A percentile compares a stretch with the other conserved stretches of the same genome.
phyloP scores from a whole-genome alignment of 2,797 vertebrate genomes.

The Pipistrellus kuhlii region DNA sequence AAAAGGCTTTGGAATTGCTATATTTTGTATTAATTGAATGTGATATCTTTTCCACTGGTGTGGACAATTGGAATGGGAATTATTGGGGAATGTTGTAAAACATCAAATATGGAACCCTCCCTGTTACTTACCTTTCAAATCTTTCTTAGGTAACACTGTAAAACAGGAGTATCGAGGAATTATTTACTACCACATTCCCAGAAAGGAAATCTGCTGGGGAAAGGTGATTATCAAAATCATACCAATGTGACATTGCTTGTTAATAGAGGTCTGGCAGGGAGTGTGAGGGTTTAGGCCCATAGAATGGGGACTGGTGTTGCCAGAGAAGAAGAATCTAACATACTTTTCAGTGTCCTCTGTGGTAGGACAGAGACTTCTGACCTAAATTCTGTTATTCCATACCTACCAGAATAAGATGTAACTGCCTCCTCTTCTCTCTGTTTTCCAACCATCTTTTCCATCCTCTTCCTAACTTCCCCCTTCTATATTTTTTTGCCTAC shows the following conservation, averaged over 20 bases:
- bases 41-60: background rate
- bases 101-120: background rate
- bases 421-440: background rate
- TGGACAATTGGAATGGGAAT: background rate
- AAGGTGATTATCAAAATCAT: slow-evolving; percentile 88
- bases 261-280: background rate
- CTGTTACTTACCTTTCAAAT: slow-evolving; percentile 42
- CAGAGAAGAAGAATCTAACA: background rate
- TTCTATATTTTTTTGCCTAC: background rate
- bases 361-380: background rate
- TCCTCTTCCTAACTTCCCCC: background rate
- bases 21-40: background rate
- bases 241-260: background rate
- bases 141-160: slow-evolving; percentile 90
- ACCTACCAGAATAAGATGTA: background rate
- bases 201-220: slow-evolving; percentile 95
- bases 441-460: background rate
- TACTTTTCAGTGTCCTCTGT: background rate
- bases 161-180: slow-evolving; percentile 96
- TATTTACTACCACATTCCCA: slow-evolving; percentile 96
- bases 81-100: background rate
- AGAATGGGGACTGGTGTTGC: background rate
- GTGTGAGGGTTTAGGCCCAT: background rate
- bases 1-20: background rate
- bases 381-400: background rate